Evolutionary conservation across 30 jellyfish, hydroid and myxozoan genomes (phyloP).

Genomic region (Turritopsis dohrnii): DNA sequence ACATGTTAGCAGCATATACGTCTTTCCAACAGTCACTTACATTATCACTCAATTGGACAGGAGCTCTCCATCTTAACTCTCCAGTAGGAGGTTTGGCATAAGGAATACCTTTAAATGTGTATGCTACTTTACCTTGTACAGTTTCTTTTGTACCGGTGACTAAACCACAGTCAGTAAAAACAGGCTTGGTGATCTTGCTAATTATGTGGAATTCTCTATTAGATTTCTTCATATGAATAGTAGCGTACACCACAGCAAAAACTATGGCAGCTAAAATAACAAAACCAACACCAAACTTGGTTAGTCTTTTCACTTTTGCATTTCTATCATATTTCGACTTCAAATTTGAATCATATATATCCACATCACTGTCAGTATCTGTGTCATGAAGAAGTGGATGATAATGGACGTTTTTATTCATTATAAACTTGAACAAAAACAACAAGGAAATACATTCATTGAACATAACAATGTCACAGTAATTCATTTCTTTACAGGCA

Average conservation of each 20-base stretch:
- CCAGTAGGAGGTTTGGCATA: constrained; percentile 59
- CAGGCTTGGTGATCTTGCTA: neutral
- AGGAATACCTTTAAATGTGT: constrained; percentile 59
- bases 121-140: constrained; percentile 10
- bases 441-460: no score
- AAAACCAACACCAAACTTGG: neutral
- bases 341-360: neutral
- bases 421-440: no score
- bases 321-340: neutral
- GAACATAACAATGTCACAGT: no score
- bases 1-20: constrained; percentile 26
- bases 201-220: neutral
- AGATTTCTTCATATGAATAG: neutral
- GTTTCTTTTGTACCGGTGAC: constrained; percentile 6
- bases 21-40: constrained; percentile 43
- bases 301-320: neutral
- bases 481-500: no score
- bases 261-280: neutral
- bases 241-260: neutral
- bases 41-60: constrained; percentile 26
- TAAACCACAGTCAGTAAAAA: neutral
- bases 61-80: constrained; percentile 58
- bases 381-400: neutral
- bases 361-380: constrained; percentile 23
- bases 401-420: neutral